phyloP scores from a whole-genome alignment of 2,888 invertebrate species.

The Venustoraphidia nigricollis region DNA sequence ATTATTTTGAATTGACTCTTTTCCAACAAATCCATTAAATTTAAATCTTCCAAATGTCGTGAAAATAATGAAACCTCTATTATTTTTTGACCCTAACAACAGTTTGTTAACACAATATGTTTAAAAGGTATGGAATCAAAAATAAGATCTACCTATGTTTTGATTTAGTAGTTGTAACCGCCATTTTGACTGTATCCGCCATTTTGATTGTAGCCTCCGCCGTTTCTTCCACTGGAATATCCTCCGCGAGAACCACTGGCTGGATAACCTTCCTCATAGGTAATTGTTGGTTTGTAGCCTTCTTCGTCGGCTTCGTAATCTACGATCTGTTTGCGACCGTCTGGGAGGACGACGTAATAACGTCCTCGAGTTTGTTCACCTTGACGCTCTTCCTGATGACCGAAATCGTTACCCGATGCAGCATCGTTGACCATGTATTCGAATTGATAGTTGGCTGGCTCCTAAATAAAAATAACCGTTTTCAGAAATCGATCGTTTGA shows the following conservation, averaged over 20 bases:
- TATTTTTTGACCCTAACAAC: too few species aligned
- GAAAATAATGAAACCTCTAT: too few species aligned
- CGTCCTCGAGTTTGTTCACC: constrained; percentile 44
- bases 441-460: constrained; percentile 53
- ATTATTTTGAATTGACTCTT: too few species aligned
- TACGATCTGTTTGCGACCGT: constrained; percentile 52
- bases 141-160: too few species aligned
- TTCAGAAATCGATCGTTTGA: not conserved
- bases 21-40: too few species aligned
- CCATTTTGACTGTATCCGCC: constrained; percentile 6
- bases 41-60: too few species aligned
- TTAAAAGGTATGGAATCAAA: too few species aligned
- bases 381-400: constrained; percentile 46
- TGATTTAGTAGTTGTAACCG: constrained; percentile 8
- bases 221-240: constrained; percentile 13
- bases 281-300: constrained; percentile 50
- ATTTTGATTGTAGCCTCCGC: constrained; percentile 7
- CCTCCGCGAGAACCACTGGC: constrained; percentile 22
- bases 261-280: constrained; percentile 38
- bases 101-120: too few species aligned
- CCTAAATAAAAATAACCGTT: constrained; percentile 24
- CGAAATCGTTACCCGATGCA: constrained; percentile 47
- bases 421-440: constrained; percentile 51
- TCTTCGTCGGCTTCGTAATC: constrained; percentile 52
- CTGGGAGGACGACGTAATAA: constrained; percentile 50